phyloP scores from a whole-genome alignment of 2,888 invertebrate species.

The Sinopyrophorus schimmeli region DNA sequence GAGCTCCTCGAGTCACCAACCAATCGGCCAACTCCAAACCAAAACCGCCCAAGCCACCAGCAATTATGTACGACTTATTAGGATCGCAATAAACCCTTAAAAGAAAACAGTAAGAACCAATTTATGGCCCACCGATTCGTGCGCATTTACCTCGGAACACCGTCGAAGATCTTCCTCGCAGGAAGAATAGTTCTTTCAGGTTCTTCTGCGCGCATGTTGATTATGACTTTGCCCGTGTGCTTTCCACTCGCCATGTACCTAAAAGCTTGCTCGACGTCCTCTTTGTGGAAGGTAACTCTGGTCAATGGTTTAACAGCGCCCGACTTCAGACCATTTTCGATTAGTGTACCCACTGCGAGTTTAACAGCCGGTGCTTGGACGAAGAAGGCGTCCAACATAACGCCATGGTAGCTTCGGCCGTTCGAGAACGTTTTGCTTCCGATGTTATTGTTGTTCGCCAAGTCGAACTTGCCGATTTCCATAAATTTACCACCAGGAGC shows the following conservation, averaged over 20 bases:
- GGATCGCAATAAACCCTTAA: slow-evolving; percentile 60
- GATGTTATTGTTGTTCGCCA: slow-evolving; percentile 67
- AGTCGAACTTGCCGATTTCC: slow-evolving; percentile 86
- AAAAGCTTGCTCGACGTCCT: slow-evolving; percentile 74
- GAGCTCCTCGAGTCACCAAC: slow-evolving; percentile 81
- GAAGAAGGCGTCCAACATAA: slow-evolving; percentile 72
- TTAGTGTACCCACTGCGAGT: slow-evolving; percentile 55
- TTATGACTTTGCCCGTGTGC: slow-evolving; percentile 75
- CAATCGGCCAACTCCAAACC: slow-evolving; percentile 88
- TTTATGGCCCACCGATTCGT: no score
- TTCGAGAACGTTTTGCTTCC: slow-evolving; percentile 64
- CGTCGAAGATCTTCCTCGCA: slow-evolving; percentile 27
- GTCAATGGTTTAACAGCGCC: slow-evolving; percentile 73
- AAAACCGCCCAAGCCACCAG: slow-evolving; percentile 89
- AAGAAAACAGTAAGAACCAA: no score
- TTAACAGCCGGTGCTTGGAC: slow-evolving; percentile 56
- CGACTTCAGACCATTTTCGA: slow-evolving; percentile 58
- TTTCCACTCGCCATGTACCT: slow-evolving; percentile 68
- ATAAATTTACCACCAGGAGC: slow-evolving; percentile 69
- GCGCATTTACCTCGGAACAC: slow-evolving; percentile 34
- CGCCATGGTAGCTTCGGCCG: slow-evolving; percentile 76
- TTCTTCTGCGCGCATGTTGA: slow-evolving; percentile 51
- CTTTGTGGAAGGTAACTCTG: slow-evolving; percentile 64
- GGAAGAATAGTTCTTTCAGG: slow-evolving; percentile 50
- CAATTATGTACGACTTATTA: slow-evolving; percentile 63